Percentiles rank a stretch among this genome's conserved stretches.
Conservation (phyloP, 2,113 vertebrate species). For the Propithecus coquereli region DNA sequence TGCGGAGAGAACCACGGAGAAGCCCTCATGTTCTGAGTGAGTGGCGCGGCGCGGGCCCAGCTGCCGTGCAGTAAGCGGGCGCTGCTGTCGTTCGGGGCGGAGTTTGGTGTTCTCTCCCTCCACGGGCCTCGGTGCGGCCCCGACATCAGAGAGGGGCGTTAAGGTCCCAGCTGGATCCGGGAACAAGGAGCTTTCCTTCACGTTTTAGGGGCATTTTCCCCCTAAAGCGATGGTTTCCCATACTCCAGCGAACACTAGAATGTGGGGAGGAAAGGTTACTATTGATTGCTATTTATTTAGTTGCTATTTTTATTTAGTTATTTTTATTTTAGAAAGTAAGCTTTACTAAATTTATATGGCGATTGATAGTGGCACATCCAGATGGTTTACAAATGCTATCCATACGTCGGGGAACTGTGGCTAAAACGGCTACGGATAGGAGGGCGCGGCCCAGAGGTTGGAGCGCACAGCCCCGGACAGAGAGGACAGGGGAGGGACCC, state of each 20-base stretch:
- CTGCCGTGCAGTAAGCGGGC: rapidly evolving
- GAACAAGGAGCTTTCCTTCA: neutral
- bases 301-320: neutral
- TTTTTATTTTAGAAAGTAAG: neutral
- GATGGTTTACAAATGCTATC: too few species aligned
- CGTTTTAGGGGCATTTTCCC: neutral
- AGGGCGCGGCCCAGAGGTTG: neutral
- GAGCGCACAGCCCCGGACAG: rapidly evolving
- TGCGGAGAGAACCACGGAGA: neutral
- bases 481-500: neutral
- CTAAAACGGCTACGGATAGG: neutral
- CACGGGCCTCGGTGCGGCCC: neutral
- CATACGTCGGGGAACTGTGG: too few species aligned
- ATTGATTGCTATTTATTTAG: neutral
- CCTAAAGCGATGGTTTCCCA: neutral
- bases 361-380: neutral
- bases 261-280: neutral
- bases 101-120: neutral
- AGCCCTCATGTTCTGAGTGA: neutral
- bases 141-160: neutral
- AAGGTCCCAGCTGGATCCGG: neutral
- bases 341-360: neutral
- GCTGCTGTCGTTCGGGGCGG: rapidly evolving
- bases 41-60: neutral
- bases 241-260: neutral